Evolutionary conservation across 2,797 vertebrate genomes (phyloP).

Genomic region (Otolemur crassicaudatus): DNA sequence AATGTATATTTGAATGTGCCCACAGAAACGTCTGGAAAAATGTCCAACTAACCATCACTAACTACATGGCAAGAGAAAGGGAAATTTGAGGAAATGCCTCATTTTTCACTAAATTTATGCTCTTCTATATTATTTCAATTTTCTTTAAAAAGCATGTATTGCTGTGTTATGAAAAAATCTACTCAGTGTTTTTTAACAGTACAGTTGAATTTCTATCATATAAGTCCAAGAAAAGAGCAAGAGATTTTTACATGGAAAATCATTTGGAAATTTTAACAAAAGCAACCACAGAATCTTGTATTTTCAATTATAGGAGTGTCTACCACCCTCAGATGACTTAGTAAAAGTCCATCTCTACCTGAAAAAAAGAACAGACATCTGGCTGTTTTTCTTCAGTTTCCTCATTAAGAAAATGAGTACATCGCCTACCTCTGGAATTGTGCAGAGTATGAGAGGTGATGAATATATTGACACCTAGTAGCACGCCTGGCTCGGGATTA

Average conservation of each 20-base stretch:
- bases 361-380: neutral
- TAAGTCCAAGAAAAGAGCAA: conserved; percentile 28
- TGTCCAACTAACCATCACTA: neutral
- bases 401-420: neutral
- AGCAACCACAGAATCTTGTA: neutral
- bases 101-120: neutral
- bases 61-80: neutral
- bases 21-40: neutral
- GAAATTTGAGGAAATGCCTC: conserved; percentile 21
- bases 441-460: neutral
- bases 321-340: neutral
- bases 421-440: neutral
- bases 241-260: neutral
- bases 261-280: conserved; percentile 11
- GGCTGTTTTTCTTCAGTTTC: neutral
- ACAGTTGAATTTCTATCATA: neutral
- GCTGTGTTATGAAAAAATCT: neutral
- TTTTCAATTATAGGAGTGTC: neutral
- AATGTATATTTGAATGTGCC: neutral
- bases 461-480: neutral
- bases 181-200: neutral
- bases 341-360: conserved; percentile 3
- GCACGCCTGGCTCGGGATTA: neutral
- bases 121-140: conserved; percentile 13
- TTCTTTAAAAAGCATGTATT: neutral